A percentile compares a stretch with the other conserved stretches of the same genome.
These are phyloP conservation scores for Bambusicola thoracicus DNA, from an alignment of 2,113 vertebrate genomes.

Conservation along the genomic window DNA sequence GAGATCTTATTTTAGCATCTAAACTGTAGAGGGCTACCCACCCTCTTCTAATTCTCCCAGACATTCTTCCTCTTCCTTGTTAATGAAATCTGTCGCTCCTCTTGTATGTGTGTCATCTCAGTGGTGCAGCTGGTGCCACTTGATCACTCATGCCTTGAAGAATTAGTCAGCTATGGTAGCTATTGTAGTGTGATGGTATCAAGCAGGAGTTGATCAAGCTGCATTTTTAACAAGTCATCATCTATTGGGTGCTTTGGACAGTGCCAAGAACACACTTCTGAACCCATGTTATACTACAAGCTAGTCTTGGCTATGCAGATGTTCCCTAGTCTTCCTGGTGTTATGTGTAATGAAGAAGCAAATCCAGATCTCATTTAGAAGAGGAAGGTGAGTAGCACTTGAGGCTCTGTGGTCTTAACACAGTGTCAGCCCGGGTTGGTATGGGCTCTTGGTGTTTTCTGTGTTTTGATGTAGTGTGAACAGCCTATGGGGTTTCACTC, in stretches of 20 bases:
- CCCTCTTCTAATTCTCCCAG: neutral
- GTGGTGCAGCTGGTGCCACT: neutral
- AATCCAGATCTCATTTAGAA: neutral
- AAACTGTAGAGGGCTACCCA: neutral
- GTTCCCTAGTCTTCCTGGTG: neutral
- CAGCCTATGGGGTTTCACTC: neutral
- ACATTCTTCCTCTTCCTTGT: neutral
- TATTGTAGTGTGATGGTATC: neutral
- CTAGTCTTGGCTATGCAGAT: neutral
- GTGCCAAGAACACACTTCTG: neutral
- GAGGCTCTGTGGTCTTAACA: neutral
- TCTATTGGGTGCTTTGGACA: neutral
- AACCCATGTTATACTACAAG: neutral
- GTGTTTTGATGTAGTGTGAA: neutral
- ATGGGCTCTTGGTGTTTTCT: neutral
- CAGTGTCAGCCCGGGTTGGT: neutral
- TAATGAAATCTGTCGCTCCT: neutral
- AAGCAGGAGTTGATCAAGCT: neutral
- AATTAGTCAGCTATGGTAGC: neutral
- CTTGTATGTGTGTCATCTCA: neutral
- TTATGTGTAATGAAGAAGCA: neutral
- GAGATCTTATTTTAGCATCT: neutral
- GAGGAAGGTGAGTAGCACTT: neutral
- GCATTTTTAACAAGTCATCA: neutral
- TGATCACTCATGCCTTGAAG: neutral